Conservation (phyloP, 2,797 vertebrate species). For the Liparis tanakae region DNA sequence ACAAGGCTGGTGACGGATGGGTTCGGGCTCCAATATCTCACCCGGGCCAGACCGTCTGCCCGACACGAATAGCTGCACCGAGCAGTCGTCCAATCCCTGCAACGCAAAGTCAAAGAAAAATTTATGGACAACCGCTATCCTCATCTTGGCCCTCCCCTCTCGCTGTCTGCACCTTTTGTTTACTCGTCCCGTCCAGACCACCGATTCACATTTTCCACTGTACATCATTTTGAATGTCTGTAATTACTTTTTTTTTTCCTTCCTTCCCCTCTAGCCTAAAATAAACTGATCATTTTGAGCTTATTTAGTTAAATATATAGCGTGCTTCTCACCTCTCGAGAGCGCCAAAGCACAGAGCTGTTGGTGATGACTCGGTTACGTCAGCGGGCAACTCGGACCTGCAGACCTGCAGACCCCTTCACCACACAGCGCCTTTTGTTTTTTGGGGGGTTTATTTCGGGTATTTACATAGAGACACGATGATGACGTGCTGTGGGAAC, state of each 20-base stretch:
- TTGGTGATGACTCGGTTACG: constrained; percentile 34
- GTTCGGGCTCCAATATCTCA: constrained; percentile 60
- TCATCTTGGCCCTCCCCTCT: constrained; percentile 49
- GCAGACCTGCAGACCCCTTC: constrained; percentile 13
- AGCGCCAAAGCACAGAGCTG: constrained; percentile 25
- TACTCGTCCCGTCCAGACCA: constrained; percentile 62
- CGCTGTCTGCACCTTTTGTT: constrained; percentile 62
- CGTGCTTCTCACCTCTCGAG: constrained; percentile 47
- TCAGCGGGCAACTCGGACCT: constrained; percentile 42
- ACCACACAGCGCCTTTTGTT: too few relatives aligned
- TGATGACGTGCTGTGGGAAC: background rate
- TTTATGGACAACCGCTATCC: constrained; percentile 55
- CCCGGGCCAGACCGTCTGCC: constrained; percentile 59
- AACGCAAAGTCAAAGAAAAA: constrained; percentile 46
- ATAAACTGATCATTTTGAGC: constrained; percentile 43
- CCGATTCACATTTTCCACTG: constrained; percentile 69
- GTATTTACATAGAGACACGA: constrained; percentile 7
- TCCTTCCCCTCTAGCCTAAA: background rate
- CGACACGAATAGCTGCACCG: constrained; percentile 58
- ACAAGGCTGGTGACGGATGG: constrained; percentile 76
- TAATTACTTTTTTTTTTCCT: constrained; percentile 29
- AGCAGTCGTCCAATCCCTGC: constrained; percentile 48
- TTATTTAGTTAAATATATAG: constrained; percentile 46
- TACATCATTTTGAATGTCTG: constrained; percentile 61
- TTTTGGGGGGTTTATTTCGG: constrained; percentile 8